Percentiles rank a stretch among this genome's conserved stretches.
Evolutionary conservation across 2,113 vertebrate genomes (phyloP).

Genomic region (Microcebus murinus): DNA sequence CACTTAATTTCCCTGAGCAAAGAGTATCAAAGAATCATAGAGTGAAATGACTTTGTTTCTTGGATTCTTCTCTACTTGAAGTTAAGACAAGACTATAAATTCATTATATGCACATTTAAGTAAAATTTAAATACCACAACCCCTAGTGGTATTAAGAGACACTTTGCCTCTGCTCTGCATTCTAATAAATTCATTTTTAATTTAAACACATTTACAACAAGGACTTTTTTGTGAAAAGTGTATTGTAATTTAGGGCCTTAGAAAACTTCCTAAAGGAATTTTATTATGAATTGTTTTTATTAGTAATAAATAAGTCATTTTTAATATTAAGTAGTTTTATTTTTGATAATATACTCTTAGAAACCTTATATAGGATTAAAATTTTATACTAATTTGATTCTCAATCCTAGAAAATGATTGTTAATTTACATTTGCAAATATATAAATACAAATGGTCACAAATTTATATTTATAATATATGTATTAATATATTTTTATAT

Average conservation of each 20-base stretch:
- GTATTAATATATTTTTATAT: neutral
- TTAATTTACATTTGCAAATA: neutral
- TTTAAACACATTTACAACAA: conserved; percentile 71
- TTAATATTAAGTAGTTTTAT: neutral
- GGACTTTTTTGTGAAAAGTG: neutral
- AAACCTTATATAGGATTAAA: neutral
- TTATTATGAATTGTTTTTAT: conserved; percentile 6
- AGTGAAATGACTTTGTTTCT: conserved; percentile 11
- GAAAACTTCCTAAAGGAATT: neutral
- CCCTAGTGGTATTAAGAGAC: conserved; percentile 32
- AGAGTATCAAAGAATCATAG: conserved; percentile 18
- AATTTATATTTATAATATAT: neutral
- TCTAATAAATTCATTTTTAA: conserved; percentile 78
- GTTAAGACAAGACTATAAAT: conserved; percentile 67
- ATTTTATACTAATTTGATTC: neutral
- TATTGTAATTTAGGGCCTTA: neutral
- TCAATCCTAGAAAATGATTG: neutral
- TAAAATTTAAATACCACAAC: conserved; percentile 63
- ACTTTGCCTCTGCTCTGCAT: conserved; percentile 56
- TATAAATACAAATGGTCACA: neutral
- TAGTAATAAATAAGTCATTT: neutral
- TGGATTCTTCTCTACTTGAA: conserved; percentile 62
- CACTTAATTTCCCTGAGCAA: conserved; percentile 35
- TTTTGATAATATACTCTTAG: conserved; percentile 33
- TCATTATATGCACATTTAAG: conserved; percentile 69